A percentile compares a stretch with the other conserved stretches of the same genome.
These are phyloP conservation scores for Galeruca laticollis DNA, from an alignment of 2,888 invertebrate genomes.

Conservation along the genomic window DNA sequence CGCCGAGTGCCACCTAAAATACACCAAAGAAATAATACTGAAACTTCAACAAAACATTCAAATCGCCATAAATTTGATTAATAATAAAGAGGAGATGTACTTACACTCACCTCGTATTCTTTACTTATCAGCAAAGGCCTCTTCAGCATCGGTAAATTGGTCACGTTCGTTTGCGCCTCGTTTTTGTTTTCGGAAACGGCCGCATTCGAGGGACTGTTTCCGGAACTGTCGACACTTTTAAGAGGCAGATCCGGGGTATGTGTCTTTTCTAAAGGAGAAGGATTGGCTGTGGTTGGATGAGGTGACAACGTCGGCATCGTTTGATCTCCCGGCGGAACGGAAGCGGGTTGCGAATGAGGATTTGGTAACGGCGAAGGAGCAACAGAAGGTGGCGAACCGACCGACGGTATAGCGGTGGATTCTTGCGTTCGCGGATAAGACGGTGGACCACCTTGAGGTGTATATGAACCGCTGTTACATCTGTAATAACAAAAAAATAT, in stretches of 20 bases:
- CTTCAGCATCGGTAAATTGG: conserved; percentile 67
- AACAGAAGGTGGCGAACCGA: conserved; percentile 72
- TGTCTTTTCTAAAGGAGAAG: conserved; percentile 61
- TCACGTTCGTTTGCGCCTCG: conserved; percentile 41
- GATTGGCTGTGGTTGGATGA: conserved; percentile 70
- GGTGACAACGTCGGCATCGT: conserved; percentile 80
- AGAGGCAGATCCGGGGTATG: conserved; percentile 51
- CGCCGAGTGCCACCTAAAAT: conserved; percentile 78
- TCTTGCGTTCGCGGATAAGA: conserved; percentile 74
- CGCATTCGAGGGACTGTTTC: conserved; percentile 52
- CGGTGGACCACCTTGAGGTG: conserved; percentile 76
- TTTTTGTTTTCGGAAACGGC: conserved; percentile 43
- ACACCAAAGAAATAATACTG: neutral
- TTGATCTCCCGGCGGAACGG: conserved; percentile 75
- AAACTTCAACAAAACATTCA: no score
- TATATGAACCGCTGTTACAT: conserved; percentile 66
- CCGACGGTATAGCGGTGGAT: conserved; percentile 71
- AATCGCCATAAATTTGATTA: no score
- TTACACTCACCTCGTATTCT: conserved; percentile 75
- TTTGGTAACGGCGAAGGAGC: conserved; percentile 78
- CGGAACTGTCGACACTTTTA: conserved; percentile 43
- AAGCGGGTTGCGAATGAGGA: conserved; percentile 76
- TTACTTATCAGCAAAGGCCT: conserved; percentile 83
- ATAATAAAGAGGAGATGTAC: neutral
- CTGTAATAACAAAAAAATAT: conserved; percentile 46